These are phyloP conservation scores for Leptinotarsa texana DNA, from an alignment of 1,140 invertebrate species.

Conservation along the genomic window DNA sequence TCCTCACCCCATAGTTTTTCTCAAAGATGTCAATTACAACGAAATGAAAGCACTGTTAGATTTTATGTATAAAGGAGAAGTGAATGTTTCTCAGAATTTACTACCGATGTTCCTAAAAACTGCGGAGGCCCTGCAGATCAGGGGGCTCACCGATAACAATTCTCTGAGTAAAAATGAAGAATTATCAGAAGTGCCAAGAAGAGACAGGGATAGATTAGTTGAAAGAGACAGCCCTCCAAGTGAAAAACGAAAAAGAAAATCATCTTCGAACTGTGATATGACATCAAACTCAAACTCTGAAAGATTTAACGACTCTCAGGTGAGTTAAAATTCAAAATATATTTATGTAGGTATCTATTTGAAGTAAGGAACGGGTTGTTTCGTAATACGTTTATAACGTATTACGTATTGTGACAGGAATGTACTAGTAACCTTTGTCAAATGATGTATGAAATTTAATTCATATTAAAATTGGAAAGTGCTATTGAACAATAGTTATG, in stretches of 20 bases:
- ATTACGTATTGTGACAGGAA: too few species aligned
- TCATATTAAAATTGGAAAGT: too few species aligned
- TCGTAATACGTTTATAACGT: too few species aligned
- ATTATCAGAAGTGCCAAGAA: slow-evolving; percentile 43
- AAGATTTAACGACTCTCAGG: slow-evolving; percentile 70
- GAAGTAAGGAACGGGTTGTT: too few species aligned
- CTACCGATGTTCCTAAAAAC: slow-evolving; percentile 87
- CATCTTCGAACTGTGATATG: slow-evolving; percentile 71
- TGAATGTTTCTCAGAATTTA: slow-evolving; percentile 85
- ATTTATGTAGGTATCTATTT: too few species aligned
- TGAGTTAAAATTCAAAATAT: slow-evolving; percentile 44
- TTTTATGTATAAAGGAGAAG: slow-evolving; percentile 91
- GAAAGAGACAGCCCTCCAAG: slow-evolving; percentile 53
- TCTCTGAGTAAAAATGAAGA: slow-evolving; percentile 61
- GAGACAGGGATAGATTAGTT: slow-evolving; percentile 43
- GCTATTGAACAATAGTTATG: too few species aligned
- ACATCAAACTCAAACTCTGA: slow-evolving; percentile 68
- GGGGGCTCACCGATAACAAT: slow-evolving; percentile 84
- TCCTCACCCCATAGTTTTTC: slow-evolving; percentile 89
- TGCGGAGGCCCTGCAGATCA: slow-evolving; percentile 86
- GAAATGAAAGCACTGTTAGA: slow-evolving; percentile 86
- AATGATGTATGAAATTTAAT: too few species aligned
- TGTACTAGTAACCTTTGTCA: too few species aligned
- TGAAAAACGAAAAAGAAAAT: slow-evolving; percentile 72
- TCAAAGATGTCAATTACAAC: slow-evolving; percentile 84